Base-by-base conservation (phyloP, 2,113 vertebrate genomes). In the Charadrius vociferus region DNA sequence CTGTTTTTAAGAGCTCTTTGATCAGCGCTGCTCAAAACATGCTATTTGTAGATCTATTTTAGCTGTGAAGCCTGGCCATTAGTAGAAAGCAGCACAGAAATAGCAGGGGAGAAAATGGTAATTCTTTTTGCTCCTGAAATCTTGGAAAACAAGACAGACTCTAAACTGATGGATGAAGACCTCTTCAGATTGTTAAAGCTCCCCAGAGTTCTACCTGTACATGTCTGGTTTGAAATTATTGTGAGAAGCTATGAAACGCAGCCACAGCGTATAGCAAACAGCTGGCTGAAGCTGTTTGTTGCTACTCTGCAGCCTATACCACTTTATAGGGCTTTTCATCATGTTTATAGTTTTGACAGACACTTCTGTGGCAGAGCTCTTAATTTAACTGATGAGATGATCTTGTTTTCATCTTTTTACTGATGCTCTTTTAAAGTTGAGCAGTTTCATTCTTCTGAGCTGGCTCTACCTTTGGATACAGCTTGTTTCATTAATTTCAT, bases 1-100 rank as follows among this genome's bases (percentile, higher is more conserved):
- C 67, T 74, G 86, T 43, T 93, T 88, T 83, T 81, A 86, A 95
- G 92, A 52, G 88, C 68, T 91, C 50, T 97, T 86, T 86, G 95
- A 74, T 95, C 88, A 72, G 70, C 2, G 6, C 67, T 84, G 88
- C 88, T 95, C 81, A 13, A 37, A 88, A 62, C 43, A 15, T 47
- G 14, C 80, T 86, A 63, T 93, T 94, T 95, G 56, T 95, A 92
- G 94, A 67, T 71, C 55, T 90, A 1, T 39, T 65, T 52, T 74
- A 86, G 75, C 79, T 71, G 79, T 24, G 30, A 45, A 77, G 56
- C 73, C 55, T n/a, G 39, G 86, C 68, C 49, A 16, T 71, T 32
- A 81, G 89, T 24, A 43, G 72, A 82, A 67, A 75, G 63, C 67
- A 84, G 43, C 9, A 4, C 66, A 39, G 72, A 59, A 83, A 65